Percentiles rank a stretch among this genome's conserved stretches.
phyloP scores from a whole-genome alignment of 2,113 vertebrate species.

The Alexandromys fortis region DNA sequence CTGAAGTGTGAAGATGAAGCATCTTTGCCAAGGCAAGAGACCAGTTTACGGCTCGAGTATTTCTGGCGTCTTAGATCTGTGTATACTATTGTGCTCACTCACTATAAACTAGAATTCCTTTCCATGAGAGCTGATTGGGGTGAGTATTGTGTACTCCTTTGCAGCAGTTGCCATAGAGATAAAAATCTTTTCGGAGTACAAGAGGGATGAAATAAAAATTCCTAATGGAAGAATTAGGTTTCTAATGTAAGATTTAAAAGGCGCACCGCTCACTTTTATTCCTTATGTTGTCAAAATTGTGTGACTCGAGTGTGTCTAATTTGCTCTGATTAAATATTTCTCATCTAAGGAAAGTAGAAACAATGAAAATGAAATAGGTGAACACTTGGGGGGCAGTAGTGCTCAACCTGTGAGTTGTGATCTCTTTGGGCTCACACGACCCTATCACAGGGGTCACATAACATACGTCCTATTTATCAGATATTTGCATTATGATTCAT shows the following conservation, averaged over 20 bases:
- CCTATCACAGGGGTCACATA: neutral
- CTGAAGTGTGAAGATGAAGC: slow-evolving; percentile 64
- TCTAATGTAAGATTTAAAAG: slow-evolving; percentile 67
- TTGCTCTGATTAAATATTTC: slow-evolving; percentile 55
- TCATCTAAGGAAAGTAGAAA: slow-evolving; percentile 44
- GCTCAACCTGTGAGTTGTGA: neutral
- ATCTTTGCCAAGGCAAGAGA: slow-evolving; percentile 10
- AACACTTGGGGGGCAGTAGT: neutral
- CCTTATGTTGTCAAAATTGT: slow-evolving; percentile 62
- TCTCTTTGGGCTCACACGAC: neutral
- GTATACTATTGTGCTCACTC: neutral
- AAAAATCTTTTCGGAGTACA: slow-evolving; percentile 70
- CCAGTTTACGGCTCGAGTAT: neutral
- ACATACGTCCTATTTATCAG: neutral
- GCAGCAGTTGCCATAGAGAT: slow-evolving; percentile 71
- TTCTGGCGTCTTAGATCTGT: slow-evolving; percentile 13
- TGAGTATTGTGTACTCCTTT: slow-evolving; percentile 55
- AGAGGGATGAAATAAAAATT: slow-evolving; percentile 58
- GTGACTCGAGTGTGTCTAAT: slow-evolving; percentile 50
- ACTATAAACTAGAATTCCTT: slow-evolving; percentile 33
- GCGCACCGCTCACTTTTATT: neutral
- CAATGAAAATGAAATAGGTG: slow-evolving; percentile 22
- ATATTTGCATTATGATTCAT: neutral
- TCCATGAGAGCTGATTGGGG: slow-evolving; percentile 51
- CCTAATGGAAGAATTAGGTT: neutral